Evolutionary conservation across 1,140 invertebrate genomes (phyloP), one percentile per base, ranked within the genome.

Genomic region (Acyrthosiphon pisum): DNA sequence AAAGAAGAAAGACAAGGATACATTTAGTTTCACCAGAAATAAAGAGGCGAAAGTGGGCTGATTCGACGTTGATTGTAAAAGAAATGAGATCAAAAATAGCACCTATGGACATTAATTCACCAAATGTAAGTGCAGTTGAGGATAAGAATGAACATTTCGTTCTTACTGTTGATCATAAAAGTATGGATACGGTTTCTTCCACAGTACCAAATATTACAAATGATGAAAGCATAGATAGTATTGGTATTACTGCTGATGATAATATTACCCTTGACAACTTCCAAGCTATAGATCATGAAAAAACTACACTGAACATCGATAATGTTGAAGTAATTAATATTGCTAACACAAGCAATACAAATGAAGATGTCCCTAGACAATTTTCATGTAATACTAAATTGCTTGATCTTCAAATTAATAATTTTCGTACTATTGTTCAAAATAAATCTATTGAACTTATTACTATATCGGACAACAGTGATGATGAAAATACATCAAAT

Each of bases 391-490:
- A n/a, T n/a, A 50, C 18, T 22, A 20, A n/a, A n/a, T 46, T n/a
- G n/a, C 1, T 41, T 41, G 53, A 88, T 88, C 26, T 56, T 26
- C n/a, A 90, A 60, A 56, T 90, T 26, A 56, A 30, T 41, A 4
- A n/a, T 35, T 4, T 3, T 88, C 0, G 8, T 35, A 20, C 14
- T 35, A 22, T 1, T 48, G 30, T 44, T 84, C 37, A 89, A 53
- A 35, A 35, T 53, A 35, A n/a, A 0, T 56, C 50, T 60, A 90
- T 60, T 60, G 89, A 90, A 44, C 7, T 56, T 90, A 18, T 41
- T 53, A 89, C 48, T 90, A 90, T 90, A 90, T 60, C 3, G 1
- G 89, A 90, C 41, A 22, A 56, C 14, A 90, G 89, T 60, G 89
- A 90, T 20, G 89, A 90, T 44, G 89, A 90, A 60, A 44, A 30